These are phyloP conservation scores for Lepidurus couesii DNA, from an alignment of 1,140 invertebrate genomes.

Conservation along the genomic window DNA sequence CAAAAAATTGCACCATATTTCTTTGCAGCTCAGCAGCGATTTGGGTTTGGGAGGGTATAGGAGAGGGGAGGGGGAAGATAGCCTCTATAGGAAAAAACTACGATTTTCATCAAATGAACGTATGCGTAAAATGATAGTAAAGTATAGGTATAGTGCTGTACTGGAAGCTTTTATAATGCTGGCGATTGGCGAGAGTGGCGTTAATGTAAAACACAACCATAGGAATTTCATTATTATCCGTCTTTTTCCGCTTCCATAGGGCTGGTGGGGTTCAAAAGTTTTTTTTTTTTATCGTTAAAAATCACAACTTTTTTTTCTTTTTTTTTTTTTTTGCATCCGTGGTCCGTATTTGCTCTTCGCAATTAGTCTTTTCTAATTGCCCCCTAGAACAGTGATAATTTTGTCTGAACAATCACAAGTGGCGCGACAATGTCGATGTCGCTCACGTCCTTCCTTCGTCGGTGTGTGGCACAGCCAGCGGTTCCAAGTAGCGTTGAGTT, in stretches of 20 bases:
- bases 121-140: background rate
- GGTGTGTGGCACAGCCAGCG: conserved; percentile 56
- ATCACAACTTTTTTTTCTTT: background rate
- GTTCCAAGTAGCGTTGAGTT: conserved; percentile 53
- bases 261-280: no score
- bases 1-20: background rate
- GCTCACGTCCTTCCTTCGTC: conserved; percentile 51
- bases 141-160: conserved; percentile 6
- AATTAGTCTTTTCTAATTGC: conserved; percentile 27
- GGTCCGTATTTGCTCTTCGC: background rate
- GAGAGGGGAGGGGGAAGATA: background rate
- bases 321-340: conserved; percentile 22
- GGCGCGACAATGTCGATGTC: conserved; percentile 58
- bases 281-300: no score
- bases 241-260: no score
- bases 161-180: conserved; percentile 1
- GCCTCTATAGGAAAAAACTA: background rate
- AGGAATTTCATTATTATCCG: background rate
- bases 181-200: conserved; percentile 9
- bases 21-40: background rate
- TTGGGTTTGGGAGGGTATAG: background rate
- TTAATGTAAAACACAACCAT: conserved; percentile 19
- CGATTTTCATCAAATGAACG: background rate
- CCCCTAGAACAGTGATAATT: conserved; percentile 38
- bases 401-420: conserved; percentile 61